phyloP scores from a whole-genome alignment of 2,888 invertebrate species.

The Plemyria rubiginata region DNA sequence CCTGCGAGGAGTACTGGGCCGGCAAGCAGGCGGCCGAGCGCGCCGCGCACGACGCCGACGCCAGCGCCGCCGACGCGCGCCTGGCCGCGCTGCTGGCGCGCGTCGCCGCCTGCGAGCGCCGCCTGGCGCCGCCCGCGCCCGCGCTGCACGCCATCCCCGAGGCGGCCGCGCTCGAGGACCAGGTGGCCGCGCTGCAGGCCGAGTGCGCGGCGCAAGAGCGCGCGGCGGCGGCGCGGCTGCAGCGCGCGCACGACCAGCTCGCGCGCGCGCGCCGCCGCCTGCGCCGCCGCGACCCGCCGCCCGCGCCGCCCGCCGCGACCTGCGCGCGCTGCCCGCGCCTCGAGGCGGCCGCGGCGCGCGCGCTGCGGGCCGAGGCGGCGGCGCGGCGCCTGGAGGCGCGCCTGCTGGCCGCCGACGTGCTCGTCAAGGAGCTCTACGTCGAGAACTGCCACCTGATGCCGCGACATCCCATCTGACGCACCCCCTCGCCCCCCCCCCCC shows the following conservation, averaged over 20 bases:
- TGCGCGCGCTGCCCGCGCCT: constrained; percentile 32
- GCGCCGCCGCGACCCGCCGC: constrained; percentile 76
- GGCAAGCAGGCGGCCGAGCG: constrained; percentile 90
- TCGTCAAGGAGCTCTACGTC: constrained; percentile 93
- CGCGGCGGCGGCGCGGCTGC: constrained; percentile 77
- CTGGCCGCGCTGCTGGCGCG: constrained; percentile 89
- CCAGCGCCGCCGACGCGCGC: constrained; percentile 90
- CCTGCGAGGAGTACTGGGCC: constrained; percentile 95
- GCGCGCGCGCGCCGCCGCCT: constrained; percentile 89
- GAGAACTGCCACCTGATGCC: constrained; percentile 90
- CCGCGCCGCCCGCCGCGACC: constrained; percentile 23
- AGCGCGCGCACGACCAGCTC: constrained; percentile 89
- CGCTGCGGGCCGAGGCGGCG: constrained; percentile 72
- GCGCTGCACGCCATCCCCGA: constrained; percentile 90
- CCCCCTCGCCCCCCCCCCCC: no score
- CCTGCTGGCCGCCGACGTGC: constrained; percentile 89
- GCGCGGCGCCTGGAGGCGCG: constrained; percentile 84
- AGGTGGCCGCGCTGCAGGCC: constrained; percentile 70
- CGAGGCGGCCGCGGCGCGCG: constrained; percentile 83
- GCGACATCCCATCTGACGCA: no score
- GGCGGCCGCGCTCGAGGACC: constrained; percentile 69
- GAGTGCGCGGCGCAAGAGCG: constrained; percentile 74
- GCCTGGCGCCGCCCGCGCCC: constrained; percentile 76
- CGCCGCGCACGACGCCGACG: constrained; percentile 90
- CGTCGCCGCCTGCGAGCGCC: constrained; percentile 92